These are phyloP conservation scores for Clavelina lepadiformis DNA, from an alignment of 23 tunicate species.

Conservation along the genomic window DNA sequence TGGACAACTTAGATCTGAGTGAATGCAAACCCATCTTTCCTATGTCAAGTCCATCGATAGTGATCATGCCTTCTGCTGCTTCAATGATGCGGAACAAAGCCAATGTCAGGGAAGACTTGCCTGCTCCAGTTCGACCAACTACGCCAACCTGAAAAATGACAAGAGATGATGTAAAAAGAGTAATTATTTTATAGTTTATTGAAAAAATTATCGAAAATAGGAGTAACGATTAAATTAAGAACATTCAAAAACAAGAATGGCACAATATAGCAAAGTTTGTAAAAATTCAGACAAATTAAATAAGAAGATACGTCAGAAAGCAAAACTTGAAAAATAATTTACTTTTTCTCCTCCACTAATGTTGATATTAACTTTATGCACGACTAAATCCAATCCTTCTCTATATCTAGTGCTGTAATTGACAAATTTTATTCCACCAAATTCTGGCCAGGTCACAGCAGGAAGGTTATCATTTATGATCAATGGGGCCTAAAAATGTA, in stretches of 20 bases:
- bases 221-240: background rate
- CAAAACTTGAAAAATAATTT: background rate
- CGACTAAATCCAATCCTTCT: conserved; percentile 32
- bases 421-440: conserved; percentile 25
- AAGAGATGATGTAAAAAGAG: background rate
- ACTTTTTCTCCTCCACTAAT: conserved; percentile 49
- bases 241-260: too few relatives aligned
- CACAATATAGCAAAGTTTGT: too few relatives aligned
- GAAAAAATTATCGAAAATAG: background rate
- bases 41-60: conserved; percentile 27
- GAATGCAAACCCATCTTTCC: conserved; percentile 44
- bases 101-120: conserved; percentile 56
- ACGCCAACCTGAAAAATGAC: conserved; percentile 27
- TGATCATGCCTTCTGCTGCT: conserved; percentile 38
- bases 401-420: conserved; percentile 52
- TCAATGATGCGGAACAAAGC: conserved; percentile 73
- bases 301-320: too few relatives aligned
- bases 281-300: too few relatives aligned
- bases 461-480: conserved; percentile 2
- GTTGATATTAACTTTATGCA: conserved; percentile 17
- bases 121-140: conserved; percentile 58
- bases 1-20: conserved; percentile 46
- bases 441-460: conserved; percentile 37
- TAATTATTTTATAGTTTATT: background rate
- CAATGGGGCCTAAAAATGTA: conserved; percentile 23